Evolutionary conservation across 2,888 invertebrate species (phyloP), one percentile per base, ranked within the genome.

Genomic region (Erebia aethiops): DNA sequence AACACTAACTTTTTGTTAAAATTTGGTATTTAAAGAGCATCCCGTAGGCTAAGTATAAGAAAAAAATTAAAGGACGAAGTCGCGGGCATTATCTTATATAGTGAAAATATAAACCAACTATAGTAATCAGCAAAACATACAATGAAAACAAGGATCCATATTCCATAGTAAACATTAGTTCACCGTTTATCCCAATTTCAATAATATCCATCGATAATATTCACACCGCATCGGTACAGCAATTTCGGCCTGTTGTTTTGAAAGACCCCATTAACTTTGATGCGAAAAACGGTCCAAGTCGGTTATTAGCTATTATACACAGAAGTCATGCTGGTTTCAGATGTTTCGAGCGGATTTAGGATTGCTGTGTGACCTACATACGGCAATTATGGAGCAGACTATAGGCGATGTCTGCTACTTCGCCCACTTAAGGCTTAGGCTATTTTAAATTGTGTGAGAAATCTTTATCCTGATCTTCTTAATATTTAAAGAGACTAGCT

Each of bases 261-360:
- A 58, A 56, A 71, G 16, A 35, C 35, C 1, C 54, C 54, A 70
- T 74, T 70, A 70, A 49, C 49, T 54, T 72, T 74, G 74, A 74
- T 65, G 51, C 49, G 74, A 72, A 74, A 70, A 74, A 67, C 72
- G 70, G 54, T 70, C 46, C 16, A 26, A 26, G 62, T 57, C 41
- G 35, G 60, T 63, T 67, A 74, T 74, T 74, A 72, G 70, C 54
- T 70, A 51, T 51, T 64, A 61, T 43, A 68, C 18, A 68, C 41
- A 43, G 52, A 54, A 41, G 16, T 51, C 11, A 60, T 46, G 64
- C 52, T 60, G 64, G 46, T 67, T 67, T 66, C 18, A 52, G 35
- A 43, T 41, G 43, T 64, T 54, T 67, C 61, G 66, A 71, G 71
- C 65, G 57, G 68, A 73, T 73, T 35, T 71, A 68, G 56, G 35